Evolutionary conservation across 2,113 vertebrate genomes (phyloP).

Genomic region (Stegastes partitus): DNA sequence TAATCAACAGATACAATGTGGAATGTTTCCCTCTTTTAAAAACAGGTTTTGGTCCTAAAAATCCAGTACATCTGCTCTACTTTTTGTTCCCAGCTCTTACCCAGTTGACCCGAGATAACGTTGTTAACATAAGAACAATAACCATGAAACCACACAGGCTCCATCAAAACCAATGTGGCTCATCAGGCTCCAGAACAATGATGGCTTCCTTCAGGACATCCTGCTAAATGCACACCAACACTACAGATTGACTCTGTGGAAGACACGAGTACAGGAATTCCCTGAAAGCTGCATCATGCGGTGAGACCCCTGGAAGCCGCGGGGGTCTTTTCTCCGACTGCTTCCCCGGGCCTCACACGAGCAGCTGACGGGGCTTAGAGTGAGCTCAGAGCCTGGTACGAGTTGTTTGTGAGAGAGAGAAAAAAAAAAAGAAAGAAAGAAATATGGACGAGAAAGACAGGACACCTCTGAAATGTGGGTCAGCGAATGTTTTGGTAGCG

Average conservation of each 20-base stretch:
- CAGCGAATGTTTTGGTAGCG: constrained; percentile 56
- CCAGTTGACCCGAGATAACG: too few relatives aligned
- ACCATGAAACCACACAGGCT: too few relatives aligned
- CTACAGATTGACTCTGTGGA: constrained; percentile 6
- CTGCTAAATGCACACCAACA: constrained; percentile 33
- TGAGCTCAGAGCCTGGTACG: constrained; percentile 8
- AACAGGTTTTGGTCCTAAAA: too few relatives aligned
- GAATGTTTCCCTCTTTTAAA: too few relatives aligned
- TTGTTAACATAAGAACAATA: too few relatives aligned
- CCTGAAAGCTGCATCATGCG: constrained; percentile 8
- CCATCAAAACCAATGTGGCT: constrained; percentile 42
- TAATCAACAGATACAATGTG: too few relatives aligned
- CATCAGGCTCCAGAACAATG: constrained; percentile 42
- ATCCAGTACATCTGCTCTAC: too few relatives aligned
- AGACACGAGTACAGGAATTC: constrained; percentile 21
- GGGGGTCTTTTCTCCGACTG: background rate
- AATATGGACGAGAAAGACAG: constrained; percentile 14
- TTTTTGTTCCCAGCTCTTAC: too few relatives aligned
- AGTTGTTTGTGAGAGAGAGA: background rate
- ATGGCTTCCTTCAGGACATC: constrained; percentile 47
- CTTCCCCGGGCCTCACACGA: constrained; percentile 32
- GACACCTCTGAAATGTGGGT: constrained; percentile 62
- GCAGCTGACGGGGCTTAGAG: constrained; percentile 47
- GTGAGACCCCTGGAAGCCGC: constrained; percentile 24
- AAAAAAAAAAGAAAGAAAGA: background rate